These are phyloP conservation scores for Dendrophyllia cribrosa DNA, from an alignment of 64 coral and sea anemone genomes.

Conservation along the genomic window DNA sequence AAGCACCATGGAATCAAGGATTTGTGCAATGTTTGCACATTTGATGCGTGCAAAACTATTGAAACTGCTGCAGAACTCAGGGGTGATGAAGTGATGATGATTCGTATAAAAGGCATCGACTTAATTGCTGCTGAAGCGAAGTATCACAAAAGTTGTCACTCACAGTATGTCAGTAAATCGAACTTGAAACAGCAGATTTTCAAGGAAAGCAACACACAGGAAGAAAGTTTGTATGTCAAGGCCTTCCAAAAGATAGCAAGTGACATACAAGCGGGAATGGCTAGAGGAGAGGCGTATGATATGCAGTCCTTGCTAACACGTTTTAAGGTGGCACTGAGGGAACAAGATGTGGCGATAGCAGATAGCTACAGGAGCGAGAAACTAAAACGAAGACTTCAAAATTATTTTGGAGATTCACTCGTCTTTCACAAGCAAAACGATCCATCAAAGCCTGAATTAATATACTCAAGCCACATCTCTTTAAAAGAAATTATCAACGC, in stretches of 20 bases:
- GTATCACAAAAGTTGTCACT: constrained; percentile 38
- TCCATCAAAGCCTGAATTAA: constrained; percentile 45
- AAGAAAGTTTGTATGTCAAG: not conserved
- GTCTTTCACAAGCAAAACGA: constrained; percentile 56
- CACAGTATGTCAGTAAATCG: constrained; percentile 25
- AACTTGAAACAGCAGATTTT: constrained; percentile 18
- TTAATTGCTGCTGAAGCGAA: constrained; percentile 34
- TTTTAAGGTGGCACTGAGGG: not conserved
- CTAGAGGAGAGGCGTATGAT: not conserved
- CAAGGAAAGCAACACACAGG: not conserved
- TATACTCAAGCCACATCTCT: constrained; percentile 54
- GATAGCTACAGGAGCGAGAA: constrained; percentile 22
- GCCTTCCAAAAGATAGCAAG: not conserved
- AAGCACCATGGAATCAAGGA: constrained; percentile 11
- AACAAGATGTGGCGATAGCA: no score
- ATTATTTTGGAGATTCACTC: constrained; percentile 9
- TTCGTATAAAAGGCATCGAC: not conserved
- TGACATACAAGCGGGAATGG: not conserved
- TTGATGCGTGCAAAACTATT: constrained; percentile 14
- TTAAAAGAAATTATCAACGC: constrained; percentile 63
- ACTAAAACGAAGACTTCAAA: constrained; percentile 7
- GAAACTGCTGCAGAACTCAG: not conserved
- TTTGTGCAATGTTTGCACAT: not conserved
- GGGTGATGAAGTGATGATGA: not conserved
- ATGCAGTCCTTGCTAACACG: not conserved